Evolutionary conservation across 2,888 invertebrate species (phyloP).

Genomic region (Lamellibrachia columna): DNA sequence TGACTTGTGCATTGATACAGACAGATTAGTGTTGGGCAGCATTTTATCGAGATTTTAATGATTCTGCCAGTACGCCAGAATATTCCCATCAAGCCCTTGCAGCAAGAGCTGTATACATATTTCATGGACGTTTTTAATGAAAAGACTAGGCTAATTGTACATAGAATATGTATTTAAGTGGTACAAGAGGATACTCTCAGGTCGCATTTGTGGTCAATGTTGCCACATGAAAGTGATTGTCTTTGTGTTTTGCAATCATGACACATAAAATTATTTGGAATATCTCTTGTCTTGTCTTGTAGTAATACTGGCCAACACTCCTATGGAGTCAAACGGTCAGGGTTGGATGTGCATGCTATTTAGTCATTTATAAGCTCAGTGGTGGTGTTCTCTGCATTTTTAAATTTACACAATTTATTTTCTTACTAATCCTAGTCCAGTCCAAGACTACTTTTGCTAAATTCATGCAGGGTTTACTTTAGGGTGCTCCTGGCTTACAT

Average conservation of each 20-base stretch:
- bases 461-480: too few species aligned
- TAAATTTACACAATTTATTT: too few species aligned
- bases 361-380: too few species aligned
- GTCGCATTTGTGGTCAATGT: background rate
- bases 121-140: background rate
- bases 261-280: slow-evolving; percentile 16
- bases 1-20: slow-evolving; percentile 12
- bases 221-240: background rate
- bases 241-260: slow-evolving; percentile 10
- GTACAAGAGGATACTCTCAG: background rate
- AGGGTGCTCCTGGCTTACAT: too few species aligned
- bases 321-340: too few species aligned
- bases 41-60: background rate
- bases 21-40: background rate
- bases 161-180: background rate
- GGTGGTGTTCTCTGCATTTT: too few species aligned
- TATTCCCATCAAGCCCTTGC: background rate
- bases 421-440: too few species aligned
- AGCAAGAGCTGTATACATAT: background rate
- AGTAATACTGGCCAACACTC: too few species aligned
- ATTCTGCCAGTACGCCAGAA: background rate
- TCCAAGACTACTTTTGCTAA: too few species aligned
- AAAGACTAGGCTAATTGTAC: slow-evolving; percentile 7
- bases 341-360: too few species aligned
- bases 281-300: too few species aligned